Percentiles rank a stretch among this genome's conserved stretches.
Conservation (phyloP, 35 echinoderm and acorn worm species). For the Diadema setosum region DNA sequence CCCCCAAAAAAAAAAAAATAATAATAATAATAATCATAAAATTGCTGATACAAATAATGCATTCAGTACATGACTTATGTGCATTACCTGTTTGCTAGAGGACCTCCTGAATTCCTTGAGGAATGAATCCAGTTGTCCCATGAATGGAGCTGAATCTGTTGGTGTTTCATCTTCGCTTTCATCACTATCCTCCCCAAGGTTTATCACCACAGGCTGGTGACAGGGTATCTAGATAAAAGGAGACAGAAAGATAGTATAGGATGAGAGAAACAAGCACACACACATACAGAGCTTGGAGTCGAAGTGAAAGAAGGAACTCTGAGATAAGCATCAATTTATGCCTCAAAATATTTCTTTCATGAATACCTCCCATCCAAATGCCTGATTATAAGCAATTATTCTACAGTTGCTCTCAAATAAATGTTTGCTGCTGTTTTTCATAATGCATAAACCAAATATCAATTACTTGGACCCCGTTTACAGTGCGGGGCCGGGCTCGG, state of each 20-base stretch:
- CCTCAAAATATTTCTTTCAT: not conserved
- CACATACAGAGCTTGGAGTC: not conserved
- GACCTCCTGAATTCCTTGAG: constrained; percentile 65
- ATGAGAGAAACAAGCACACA: not conserved
- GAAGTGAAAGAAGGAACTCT: not conserved
- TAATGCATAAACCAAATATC: too few species aligned
- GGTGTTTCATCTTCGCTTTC: constrained; percentile 55
- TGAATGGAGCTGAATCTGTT: not conserved
- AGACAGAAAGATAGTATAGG: not conserved
- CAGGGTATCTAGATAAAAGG: constrained; percentile 36
- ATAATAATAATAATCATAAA: too few species aligned
- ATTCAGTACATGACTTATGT: too few species aligned
- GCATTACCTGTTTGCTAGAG: constrained; percentile 1
- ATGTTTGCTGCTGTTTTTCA: too few species aligned
- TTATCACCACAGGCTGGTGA: constrained; percentile 69
- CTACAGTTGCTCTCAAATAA: too few species aligned
- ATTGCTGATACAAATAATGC: too few species aligned
- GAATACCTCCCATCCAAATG: not conserved
- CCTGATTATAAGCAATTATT: not conserved
- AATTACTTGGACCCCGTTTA: too few species aligned
- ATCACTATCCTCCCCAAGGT: constrained; percentile 69
- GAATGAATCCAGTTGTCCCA: constrained; percentile 41
- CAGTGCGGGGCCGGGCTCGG: too few species aligned
- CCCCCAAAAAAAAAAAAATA: too few species aligned
- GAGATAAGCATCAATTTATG: not conserved